A percentile compares a stretch with the other conserved stretches of the same genome.
Evolutionary conservation across 2,113 vertebrate genomes (phyloP).

Genomic region (Gobiocypris rarus): DNA sequence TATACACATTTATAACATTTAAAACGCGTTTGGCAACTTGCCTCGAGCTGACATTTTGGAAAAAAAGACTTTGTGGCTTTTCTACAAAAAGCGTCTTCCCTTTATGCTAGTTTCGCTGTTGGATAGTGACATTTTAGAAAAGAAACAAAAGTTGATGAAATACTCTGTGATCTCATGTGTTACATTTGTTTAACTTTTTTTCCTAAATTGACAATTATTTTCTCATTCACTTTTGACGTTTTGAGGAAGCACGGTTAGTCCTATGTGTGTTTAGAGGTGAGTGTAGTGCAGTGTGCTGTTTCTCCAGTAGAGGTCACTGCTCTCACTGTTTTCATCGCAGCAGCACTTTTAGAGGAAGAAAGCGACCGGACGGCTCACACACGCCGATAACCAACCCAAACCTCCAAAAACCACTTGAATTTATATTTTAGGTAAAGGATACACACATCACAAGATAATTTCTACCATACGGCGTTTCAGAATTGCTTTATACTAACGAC

Average conservation of each 20-base stretch:
- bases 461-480: neutral
- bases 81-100: neutral
- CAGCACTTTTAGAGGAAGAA: slow-evolving; percentile 48
- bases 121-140: neutral
- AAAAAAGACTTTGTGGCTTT: neutral
- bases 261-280: neutral
- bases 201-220: neutral
- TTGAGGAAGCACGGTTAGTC: neutral
- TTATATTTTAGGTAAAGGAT: slow-evolving; percentile 36
- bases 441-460: neutral
- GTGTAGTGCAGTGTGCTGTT: neutral
- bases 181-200: too few species aligned
- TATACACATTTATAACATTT: neutral
- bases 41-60: neutral
- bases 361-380: slow-evolving; percentile 36
- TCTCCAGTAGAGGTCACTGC: slow-evolving; percentile 38
- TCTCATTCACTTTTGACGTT: neutral
- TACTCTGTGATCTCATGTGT: neutral
- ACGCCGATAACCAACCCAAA: slow-evolving; percentile 42
- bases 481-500: neutral
- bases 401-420: slow-evolving; percentile 46
- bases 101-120: neutral
- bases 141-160: neutral
- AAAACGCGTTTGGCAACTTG: neutral
- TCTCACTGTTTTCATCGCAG: slow-evolving; percentile 48